Percentiles rank a stretch among this genome's conserved stretches.
phyloP scores from a whole-genome alignment of 2,797 vertebrate species.

The Anguilla marmorata region DNA sequence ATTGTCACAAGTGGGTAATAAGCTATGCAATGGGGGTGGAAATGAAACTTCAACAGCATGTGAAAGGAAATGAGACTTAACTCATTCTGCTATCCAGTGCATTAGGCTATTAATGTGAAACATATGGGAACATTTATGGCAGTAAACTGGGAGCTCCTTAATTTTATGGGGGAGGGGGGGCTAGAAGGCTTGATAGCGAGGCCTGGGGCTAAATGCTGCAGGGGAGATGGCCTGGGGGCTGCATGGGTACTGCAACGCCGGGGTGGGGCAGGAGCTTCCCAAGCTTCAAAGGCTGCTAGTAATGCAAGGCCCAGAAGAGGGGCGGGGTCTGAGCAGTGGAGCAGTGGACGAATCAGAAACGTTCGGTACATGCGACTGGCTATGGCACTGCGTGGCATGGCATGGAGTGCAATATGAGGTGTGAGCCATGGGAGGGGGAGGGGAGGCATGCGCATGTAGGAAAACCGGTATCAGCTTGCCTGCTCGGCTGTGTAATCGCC shows the following conservation, averaged over 20 bases:
- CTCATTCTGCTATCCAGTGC: too few relatives aligned
- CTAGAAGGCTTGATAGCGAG: neutral
- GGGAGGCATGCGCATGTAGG: neutral
- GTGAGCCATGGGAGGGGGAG: neutral
- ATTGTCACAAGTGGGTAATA: neutral
- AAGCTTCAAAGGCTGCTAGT: neutral
- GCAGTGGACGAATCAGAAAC: too few relatives aligned
- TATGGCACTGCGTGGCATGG: neutral
- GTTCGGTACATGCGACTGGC: neutral
- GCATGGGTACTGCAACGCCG: neutral
- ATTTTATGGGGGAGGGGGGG: neutral
- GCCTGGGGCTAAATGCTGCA: neutral
- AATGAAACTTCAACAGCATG: neutral
- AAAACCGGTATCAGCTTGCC: constrained; percentile 49
- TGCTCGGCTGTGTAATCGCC: constrained; percentile 62
- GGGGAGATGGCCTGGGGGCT: neutral
- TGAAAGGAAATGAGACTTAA: neutral
- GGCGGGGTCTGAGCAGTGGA: too few relatives aligned
- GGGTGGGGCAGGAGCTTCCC: neutral
- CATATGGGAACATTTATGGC: constrained; percentile 6
- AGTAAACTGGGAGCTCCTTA: neutral
- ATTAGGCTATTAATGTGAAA: neutral
- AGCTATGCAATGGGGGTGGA: neutral
- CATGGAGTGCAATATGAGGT: neutral
- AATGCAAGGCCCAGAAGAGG: neutral